A percentile compares a stretch with the other conserved stretches of the same genome.
Conservation (phyloP, 2,113 vertebrate species). For the Pipa parva region DNA sequence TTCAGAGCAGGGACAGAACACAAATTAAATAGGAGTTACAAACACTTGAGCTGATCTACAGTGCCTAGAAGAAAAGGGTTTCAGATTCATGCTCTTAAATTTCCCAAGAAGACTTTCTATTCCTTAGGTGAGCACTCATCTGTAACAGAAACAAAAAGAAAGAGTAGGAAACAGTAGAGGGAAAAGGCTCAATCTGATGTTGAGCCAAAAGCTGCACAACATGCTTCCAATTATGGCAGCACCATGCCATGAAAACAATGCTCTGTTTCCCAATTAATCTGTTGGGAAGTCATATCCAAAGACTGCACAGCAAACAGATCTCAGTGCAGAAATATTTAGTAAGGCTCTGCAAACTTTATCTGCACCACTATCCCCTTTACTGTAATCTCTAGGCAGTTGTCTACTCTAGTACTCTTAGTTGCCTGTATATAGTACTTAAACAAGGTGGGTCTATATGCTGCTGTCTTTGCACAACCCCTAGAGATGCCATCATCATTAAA, state of each 20-base stretch:
- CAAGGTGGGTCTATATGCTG: too few species aligned
- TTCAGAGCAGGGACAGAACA: slow-evolving; percentile 13
- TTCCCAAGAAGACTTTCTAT: slow-evolving; percentile 36
- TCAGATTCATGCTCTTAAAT: slow-evolving; percentile 40
- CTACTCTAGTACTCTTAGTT: too few species aligned
- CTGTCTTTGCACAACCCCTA: too few species aligned
- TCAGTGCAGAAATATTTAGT: neutral
- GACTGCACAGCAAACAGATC: neutral
- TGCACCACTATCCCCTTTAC: neutral
- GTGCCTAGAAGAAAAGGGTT: slow-evolving; percentile 36
- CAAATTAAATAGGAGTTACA: slow-evolving; percentile 42
- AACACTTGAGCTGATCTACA: slow-evolving; percentile 39
- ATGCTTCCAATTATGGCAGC: slow-evolving; percentile 38
- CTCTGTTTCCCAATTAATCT: slow-evolving; percentile 34
- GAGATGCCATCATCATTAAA: too few species aligned
- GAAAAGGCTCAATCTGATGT: slow-evolving; percentile 3
- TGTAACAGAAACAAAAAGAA: slow-evolving; percentile 21
- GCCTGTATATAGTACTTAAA: too few species aligned
- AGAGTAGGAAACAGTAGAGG: slow-evolving; percentile 5
- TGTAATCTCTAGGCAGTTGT: too few species aligned
- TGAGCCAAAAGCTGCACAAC: slow-evolving; percentile 34
- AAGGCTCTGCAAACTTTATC: neutral
- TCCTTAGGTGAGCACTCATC: slow-evolving; percentile 36
- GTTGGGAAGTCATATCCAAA: slow-evolving; percentile 21
- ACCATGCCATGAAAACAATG: slow-evolving; percentile 39